phyloP scores from a whole-genome alignment of 2,113 vertebrate species.

The Menura novaehollandiae region DNA sequence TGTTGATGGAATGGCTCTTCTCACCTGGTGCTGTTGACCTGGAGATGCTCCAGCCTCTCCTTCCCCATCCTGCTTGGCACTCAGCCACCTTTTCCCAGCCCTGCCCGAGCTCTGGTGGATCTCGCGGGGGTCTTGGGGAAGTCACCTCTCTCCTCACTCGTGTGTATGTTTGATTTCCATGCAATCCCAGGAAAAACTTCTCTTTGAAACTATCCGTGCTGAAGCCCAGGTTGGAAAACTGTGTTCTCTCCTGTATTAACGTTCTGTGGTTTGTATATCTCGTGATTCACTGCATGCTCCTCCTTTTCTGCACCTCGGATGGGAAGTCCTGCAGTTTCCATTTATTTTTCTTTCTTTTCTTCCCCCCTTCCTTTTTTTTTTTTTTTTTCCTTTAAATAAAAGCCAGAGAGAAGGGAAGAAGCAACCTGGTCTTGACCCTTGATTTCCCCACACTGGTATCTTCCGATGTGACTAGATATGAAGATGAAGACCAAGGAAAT shows the following conservation, averaged over 20 bases:
- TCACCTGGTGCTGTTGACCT: not conserved
- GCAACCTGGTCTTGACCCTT: conserved; percentile 7
- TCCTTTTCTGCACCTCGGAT: conserved; percentile 44
- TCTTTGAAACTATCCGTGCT: conserved; percentile 89
- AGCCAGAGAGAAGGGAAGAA: conserved; percentile 23
- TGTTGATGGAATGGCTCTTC: not conserved
- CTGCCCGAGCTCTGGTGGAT: not conserved
- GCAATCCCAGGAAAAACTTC: conserved; percentile 87
- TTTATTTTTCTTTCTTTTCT: conserved; percentile 43
- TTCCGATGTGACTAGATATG: conserved; percentile 22
- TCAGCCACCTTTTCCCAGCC: not conserved
- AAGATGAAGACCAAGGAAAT: conserved; percentile 37
- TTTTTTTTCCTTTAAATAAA: not conserved
- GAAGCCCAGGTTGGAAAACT: conserved; percentile 86
- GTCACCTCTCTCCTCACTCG: conserved; percentile 36
- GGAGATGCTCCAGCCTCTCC: not conserved
- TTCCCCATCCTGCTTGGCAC: not conserved
- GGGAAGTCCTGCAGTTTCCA: conserved; percentile 45
- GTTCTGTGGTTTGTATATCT: conserved; percentile 69
- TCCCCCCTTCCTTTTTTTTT: fast-evolving
- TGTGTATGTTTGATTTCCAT: conserved; percentile 74
- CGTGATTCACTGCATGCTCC: conserved; percentile 59
- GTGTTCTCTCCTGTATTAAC: conserved; percentile 72
- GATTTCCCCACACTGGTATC: conserved; percentile 31
- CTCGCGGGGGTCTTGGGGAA: not conserved